Conservation (phyloP, 2,113 vertebrate species). For the Ctenomys sociabilis region DNA sequence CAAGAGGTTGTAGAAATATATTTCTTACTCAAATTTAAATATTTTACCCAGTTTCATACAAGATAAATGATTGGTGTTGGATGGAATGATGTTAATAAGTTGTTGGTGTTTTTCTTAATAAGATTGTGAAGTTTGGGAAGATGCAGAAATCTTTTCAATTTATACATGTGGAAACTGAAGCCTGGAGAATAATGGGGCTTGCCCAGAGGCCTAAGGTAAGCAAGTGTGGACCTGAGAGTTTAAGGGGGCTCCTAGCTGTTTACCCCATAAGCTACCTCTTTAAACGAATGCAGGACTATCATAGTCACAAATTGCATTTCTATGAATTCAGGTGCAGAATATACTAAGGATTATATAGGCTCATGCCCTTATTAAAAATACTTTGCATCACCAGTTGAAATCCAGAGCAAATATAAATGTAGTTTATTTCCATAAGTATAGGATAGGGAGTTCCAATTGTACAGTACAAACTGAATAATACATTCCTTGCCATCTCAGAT, state of each 20-base stretch:
- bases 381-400: conserved; percentile 35
- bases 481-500: neutral
- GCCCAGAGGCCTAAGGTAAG: neutral
- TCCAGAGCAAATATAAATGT: neutral
- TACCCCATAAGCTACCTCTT: neutral
- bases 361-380: neutral
- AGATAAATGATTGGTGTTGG: neutral
- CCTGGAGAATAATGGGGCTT: neutral
- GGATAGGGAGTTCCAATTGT: neutral
- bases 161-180: conserved; percentile 23
- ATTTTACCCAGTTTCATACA: neutral
- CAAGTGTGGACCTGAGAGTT: neutral
- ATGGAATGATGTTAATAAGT: neutral
- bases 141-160: neutral
- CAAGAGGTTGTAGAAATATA: neutral
- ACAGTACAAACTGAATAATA: neutral
- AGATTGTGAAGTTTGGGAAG: neutral
- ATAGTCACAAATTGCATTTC: neutral
- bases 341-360: neutral
- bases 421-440: neutral
- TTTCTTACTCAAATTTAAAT: conserved; percentile 26
- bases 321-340: conserved; percentile 25
- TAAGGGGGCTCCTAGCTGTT: neutral
- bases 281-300: neutral
- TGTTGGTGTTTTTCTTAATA: neutral